Evolutionary conservation across 2,113 vertebrate genomes (phyloP).

Genomic region (Zapus hudsonius): DNA sequence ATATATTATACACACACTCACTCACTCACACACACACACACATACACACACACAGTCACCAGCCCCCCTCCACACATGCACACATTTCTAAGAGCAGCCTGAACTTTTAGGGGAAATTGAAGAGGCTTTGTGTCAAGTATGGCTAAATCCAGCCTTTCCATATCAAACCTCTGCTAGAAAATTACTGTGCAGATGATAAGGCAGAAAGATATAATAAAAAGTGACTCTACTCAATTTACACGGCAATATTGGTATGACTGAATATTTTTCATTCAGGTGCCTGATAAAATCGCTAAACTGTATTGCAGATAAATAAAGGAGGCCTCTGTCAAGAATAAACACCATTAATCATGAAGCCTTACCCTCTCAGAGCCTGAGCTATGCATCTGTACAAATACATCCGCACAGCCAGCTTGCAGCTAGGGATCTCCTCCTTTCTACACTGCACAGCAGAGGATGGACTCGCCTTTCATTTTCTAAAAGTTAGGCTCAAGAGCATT

Average conservation of each 20-base stretch:
- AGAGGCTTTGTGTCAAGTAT: constrained; percentile 99
- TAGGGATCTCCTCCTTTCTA: constrained; percentile 67
- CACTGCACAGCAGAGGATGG: constrained; percentile 48
- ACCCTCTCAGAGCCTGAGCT: constrained; percentile 91
- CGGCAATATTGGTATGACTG: constrained; percentile 99
- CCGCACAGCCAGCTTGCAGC: constrained; percentile 83
- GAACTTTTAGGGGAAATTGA: constrained; percentile 98
- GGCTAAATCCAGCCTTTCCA: constrained; percentile 99
- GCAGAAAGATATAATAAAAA: constrained; percentile 99
- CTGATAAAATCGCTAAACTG: constrained; percentile 99
- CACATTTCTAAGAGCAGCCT: constrained; percentile 91
- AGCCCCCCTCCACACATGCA: constrained; percentile 75
- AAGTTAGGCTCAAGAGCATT: constrained; percentile 38
- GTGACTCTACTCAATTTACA: constrained; percentile 99
- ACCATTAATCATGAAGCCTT: constrained; percentile 99
- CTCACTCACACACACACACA: constrained; percentile 77
- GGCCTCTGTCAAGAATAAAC: constrained; percentile 99
- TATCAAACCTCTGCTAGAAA: constrained; percentile 98
- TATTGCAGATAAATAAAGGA: constrained; percentile 99
- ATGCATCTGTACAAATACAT: constrained; percentile 85
- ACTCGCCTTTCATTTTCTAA: constrained; percentile 58
- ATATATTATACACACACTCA: constrained; percentile 73
- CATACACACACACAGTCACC: constrained; percentile 81
- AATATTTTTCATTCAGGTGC: constrained; percentile 99
- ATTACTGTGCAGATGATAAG: constrained; percentile 99